These are phyloP conservation scores for Seladonia tumulorum DNA, from an alignment of 2,888 invertebrate genomes.

Conservation along the genomic window DNA sequence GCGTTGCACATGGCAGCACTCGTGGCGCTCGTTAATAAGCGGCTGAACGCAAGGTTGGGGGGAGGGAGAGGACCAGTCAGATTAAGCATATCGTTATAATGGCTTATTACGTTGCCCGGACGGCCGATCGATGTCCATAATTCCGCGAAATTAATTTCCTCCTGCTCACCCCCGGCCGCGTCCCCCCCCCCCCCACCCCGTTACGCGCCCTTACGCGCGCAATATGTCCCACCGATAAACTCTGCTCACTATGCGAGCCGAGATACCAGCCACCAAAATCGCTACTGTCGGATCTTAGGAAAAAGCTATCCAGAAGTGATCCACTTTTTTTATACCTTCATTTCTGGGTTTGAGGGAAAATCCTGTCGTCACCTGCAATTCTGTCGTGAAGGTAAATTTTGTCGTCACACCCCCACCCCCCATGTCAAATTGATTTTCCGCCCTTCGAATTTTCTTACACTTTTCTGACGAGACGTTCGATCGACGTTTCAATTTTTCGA, in stretches of 20 bases:
- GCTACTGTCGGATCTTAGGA: not conserved
- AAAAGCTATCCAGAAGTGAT: not conserved
- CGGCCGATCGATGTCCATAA: constrained; percentile 57
- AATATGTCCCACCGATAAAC: not conserved
- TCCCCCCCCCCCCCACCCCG: not conserved
- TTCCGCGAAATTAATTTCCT: constrained; percentile 66
- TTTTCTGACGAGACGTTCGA: too few relatives aligned
- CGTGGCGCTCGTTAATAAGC: constrained; percentile 68
- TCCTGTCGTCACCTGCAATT: too few relatives aligned
- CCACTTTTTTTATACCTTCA: too few relatives aligned
- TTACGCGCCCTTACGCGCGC: not conserved
- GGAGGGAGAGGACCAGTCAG: constrained; percentile 28
- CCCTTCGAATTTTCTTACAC: too few relatives aligned
- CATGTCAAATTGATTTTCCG: too few relatives aligned
- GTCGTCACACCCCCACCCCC: too few relatives aligned
- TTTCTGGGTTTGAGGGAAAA: too few relatives aligned
- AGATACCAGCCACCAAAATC: not conserved
- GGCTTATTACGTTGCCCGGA: constrained; percentile 65
- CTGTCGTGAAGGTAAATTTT: too few relatives aligned
- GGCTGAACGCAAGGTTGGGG: not conserved
- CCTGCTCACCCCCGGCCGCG: not conserved
- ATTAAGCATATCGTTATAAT: constrained; percentile 73
- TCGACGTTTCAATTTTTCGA: too few relatives aligned
- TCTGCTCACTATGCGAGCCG: not conserved
- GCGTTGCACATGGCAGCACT: constrained; percentile 52